Conservation (phyloP, 2,888 invertebrate genomes). For the Hedya salicella region DNA sequence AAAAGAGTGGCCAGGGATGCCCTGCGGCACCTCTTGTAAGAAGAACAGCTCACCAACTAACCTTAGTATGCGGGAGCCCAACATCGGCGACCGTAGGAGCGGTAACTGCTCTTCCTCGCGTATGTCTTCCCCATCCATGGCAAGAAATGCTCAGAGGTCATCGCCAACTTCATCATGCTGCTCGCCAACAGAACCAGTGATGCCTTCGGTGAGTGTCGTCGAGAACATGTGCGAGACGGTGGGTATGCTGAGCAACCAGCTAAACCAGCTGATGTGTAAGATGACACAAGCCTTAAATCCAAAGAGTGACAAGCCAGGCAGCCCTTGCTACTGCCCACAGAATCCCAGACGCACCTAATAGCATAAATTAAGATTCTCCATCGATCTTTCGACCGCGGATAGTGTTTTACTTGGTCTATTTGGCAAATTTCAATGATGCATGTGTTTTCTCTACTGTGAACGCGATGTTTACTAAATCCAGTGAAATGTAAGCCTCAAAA, state of each 20-base stretch:
- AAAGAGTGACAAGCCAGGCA: slow-evolving; percentile 41
- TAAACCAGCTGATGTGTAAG: slow-evolving; percentile 55
- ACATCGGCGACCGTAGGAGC: slow-evolving; percentile 7
- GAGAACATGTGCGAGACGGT: slow-evolving; percentile 63
- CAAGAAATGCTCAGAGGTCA: neutral
- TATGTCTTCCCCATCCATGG: neutral
- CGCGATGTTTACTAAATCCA: too few relatives aligned
- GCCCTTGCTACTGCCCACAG: slow-evolving; percentile 64
- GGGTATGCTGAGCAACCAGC: slow-evolving; percentile 56
- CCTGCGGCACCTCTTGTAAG: slow-evolving; percentile 59
- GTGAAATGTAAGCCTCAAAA: too few relatives aligned
- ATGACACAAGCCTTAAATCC: slow-evolving; percentile 50
- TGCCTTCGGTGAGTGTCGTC: slow-evolving; percentile 47
- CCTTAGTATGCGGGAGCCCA: slow-evolving; percentile 29
- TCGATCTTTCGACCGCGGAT: neutral
- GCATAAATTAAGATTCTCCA: neutral
- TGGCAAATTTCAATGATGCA: too few relatives aligned
- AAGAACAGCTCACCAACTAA: slow-evolving; percentile 49
- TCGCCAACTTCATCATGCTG: too few relatives aligned
- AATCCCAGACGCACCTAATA: slow-evolving; percentile 50
- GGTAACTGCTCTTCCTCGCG: neutral
- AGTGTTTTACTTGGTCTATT: too few relatives aligned
- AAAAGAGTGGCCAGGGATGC: slow-evolving; percentile 50
- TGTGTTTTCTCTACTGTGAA: too few relatives aligned
- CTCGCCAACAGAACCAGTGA: neutral